phyloP scores from a whole-genome alignment of 2,888 invertebrate species.

The Melanotus villosus region DNA sequence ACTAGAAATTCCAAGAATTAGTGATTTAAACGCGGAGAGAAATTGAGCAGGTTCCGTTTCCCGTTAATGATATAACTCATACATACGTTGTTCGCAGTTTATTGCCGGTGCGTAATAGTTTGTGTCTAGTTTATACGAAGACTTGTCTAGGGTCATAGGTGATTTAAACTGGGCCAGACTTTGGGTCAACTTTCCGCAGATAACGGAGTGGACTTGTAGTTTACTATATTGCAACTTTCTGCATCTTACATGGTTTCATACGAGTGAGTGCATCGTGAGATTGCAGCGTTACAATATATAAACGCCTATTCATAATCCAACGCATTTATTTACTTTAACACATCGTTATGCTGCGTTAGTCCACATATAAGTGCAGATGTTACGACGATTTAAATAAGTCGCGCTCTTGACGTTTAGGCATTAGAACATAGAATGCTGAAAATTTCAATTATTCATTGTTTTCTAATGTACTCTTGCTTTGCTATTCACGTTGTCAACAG shows the following conservation, averaged over 20 bases:
- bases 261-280: conserved; percentile 36
- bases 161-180: conserved; percentile 48
- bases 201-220: conserved; percentile 39
- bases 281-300: conserved; percentile 32
- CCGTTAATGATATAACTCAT: conserved; percentile 31
- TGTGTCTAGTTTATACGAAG: conserved; percentile 16
- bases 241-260: conserved; percentile 29
- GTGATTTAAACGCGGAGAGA: conserved; percentile 16
- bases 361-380: conserved; percentile 50
- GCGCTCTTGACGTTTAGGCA: conserved; percentile 52
- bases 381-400: conserved; percentile 52
- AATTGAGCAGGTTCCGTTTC: conserved; percentile 34
- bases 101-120: conserved; percentile 20
- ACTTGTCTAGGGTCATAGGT: conserved; percentile 46
- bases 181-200: conserved; percentile 43
- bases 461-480: conserved; percentile 52
- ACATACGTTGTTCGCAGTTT: conserved; percentile 18
- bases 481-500: conserved; percentile 4
- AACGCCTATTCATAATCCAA: conserved; percentile 40
- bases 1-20: conserved; percentile 26
- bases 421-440: conserved; percentile 52
- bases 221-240: conserved; percentile 23
- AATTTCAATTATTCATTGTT: conserved; percentile 61
- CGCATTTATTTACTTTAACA: conserved; percentile 46
- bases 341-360: conserved; percentile 46